A percentile compares a stretch with the other conserved stretches of the same genome.
phyloP scores from a whole-genome alignment of 2,113 vertebrate species.

The Nematolebias whitei region DNA sequence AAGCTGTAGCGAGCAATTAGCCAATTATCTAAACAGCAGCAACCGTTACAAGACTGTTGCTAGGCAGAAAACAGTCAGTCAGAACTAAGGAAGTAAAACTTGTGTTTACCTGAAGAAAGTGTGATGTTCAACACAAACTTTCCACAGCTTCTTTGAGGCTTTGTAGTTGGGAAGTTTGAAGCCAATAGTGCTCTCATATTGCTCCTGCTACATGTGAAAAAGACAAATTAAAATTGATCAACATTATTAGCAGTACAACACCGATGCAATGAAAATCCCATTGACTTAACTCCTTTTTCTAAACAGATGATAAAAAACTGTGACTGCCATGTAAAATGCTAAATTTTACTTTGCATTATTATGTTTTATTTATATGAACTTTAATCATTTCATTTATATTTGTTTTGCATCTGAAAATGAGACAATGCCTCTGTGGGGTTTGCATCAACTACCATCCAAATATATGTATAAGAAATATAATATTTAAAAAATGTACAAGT shows the following conservation, averaged over 20 bases:
- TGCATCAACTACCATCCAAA: neutral
- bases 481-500: neutral
- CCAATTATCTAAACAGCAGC: slow-evolving; percentile 43
- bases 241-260: neutral
- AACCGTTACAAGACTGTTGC: slow-evolving; percentile 30
- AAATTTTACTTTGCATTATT: neutral
- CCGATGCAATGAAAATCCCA: neutral
- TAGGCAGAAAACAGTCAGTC: slow-evolving; percentile 20
- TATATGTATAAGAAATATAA: neutral
- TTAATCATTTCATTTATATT: neutral
- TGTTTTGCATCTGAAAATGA: neutral
- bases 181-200: slow-evolving; percentile 92
- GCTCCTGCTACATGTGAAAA: slow-evolving; percentile 83
- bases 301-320: neutral
- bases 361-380: neutral
- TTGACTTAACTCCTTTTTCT: neutral
- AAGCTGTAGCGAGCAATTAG: slow-evolving; percentile 40
- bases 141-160: slow-evolving; percentile 97
- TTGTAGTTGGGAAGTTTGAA: slow-evolving; percentile 95
- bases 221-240: slow-evolving; percentile 12
- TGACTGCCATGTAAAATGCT: neutral
- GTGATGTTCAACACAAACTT: slow-evolving; percentile 95
- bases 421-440: neutral
- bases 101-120: slow-evolving; percentile 93
- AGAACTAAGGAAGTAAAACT: slow-evolving; percentile 19